Base-by-base conservation (phyloP, 2,888 invertebrate genomes). In the Muscina levida region DNA sequence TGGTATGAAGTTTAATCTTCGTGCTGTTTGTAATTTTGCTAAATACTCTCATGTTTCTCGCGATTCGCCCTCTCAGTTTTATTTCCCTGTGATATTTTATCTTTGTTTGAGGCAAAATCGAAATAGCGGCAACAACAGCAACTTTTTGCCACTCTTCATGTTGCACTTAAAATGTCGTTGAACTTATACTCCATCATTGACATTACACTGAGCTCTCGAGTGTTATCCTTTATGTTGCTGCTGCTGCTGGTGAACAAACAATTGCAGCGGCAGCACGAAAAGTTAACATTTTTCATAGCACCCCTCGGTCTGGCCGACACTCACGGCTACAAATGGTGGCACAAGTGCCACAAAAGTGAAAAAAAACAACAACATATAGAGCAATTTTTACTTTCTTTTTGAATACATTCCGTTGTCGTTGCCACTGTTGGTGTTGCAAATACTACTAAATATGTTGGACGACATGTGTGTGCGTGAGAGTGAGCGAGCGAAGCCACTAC, bases 101-200 rank as follows among this genome's bases (percentile, higher is more conserved):
- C 77, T 81, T 81, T 81, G 81, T 81, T 68, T 81, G 71, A 19
- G 42, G 26, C 65, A 39, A 73, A 82, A 79, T 79, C 59, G 59
- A 71, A 76, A 65, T 19, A 76, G 26, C 15, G 24, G 44, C 73
- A 72, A 53, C 48, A 37, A 13, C 65, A 67, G 53, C 76, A 74
- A 72, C 73, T 72, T 81, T 74, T 39, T 77, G 71, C 81, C 81
- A 77, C 68, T 77, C 74, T 81, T 81, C 77, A 77, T 67, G 72
- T 53, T 81, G 62, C 53, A 72, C 81, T 81, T 75, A 75, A 81
- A 81, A 81, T 81, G 81, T 81, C 77, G 72, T 77, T 81, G 81
- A 81, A 77, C 81, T 75, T 77, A 53, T 17, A 22, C 19, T 44
- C 62, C 62, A 67, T 77, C 72, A 62, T 48, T 11, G 22, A 26